These are phyloP conservation scores for Urocitellus parryii DNA, from an alignment of 2,113 vertebrate species.

Conservation along the genomic window DNA sequence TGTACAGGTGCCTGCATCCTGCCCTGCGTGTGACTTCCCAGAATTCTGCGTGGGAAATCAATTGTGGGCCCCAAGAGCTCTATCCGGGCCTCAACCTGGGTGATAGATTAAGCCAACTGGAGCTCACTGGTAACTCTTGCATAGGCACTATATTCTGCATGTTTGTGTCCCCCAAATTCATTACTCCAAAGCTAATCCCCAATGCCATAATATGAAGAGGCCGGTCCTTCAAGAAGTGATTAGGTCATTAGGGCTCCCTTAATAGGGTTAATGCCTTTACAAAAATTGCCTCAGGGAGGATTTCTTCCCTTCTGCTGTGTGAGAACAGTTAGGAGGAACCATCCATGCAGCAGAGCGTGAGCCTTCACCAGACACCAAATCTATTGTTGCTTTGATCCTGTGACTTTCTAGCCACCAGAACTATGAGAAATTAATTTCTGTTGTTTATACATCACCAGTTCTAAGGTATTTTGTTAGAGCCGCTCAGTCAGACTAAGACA, in stretches of 20 bases:
- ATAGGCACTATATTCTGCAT: too few relatives aligned
- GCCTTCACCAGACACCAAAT: fast-evolving
- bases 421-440: not conserved
- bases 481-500: not conserved
- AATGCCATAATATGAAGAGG: not conserved
- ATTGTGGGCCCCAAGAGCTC: not conserved
- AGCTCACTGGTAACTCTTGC: not conserved
- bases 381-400: not conserved
- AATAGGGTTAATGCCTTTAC: too few relatives aligned
- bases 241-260: not conserved
- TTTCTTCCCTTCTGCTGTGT: not conserved
- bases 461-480: not conserved
- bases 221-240: too few relatives aligned
- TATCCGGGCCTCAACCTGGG: fast-evolving
- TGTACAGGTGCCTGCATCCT: not conserved
- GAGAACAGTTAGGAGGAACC: not conserved
- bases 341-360: not conserved
- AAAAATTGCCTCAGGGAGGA: not conserved
- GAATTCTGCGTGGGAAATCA: too few relatives aligned
- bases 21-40: too few relatives aligned
- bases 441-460: not conserved
- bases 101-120: too few relatives aligned
- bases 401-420: not conserved
- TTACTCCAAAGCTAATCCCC: not conserved
- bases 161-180: too few relatives aligned